Base-by-base conservation (phyloP, 2,888 invertebrate species). In the Diplazon laetatorius region DNA sequence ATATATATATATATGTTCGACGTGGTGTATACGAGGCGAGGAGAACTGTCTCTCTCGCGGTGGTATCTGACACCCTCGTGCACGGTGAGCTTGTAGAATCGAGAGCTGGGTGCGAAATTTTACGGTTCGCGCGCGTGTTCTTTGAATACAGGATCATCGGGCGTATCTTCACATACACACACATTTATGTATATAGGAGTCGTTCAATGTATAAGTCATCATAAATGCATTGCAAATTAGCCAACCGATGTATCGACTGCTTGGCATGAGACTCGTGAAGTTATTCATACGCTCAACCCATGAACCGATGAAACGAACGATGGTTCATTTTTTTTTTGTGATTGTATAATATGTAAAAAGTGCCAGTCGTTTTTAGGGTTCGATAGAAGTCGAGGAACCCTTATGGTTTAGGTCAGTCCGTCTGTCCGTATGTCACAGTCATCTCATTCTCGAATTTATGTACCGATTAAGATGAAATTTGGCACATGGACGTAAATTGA, bases 61-160 rank as follows among this genome's bases (percentile, higher is more conserved):
- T 68, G 18, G 12, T 63, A 65, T 59, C n/a, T n/a, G n/a, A 75
- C 77, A 57, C 75, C 57, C 74, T 42, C 68, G 68, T n/a, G 20
- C 20, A 78, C 72, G 52, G 57, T 39, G 39, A 39, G 59, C 39
- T 39, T 59, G n/a, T n/a, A n/a, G n/a, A n/a, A n/a, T n/a, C n/a
- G n/a, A n/a, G n/a, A 39, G 5, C 60, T 16, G 10, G 35, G 57
- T 57, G 37, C 20, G 48, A 48, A 63, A 63, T 18, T 18, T 4
- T 39, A 0, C 39, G 55, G 42, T 39, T 55, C 55, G 16, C 16
- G 30, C 6, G 30, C 30, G 30, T 6, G 30, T 46, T 37, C 42
- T 18, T 30, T 9, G 72, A 62, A 52, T 44, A 55, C 62, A 57
- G 12, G 6, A 5, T 39, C 14, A 55, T 30, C 30, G 30, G 30